These are phyloP conservation scores for Zaprionus ghesquierei DNA, from an alignment of 1,140 invertebrate species.

Conservation along the genomic window DNA sequence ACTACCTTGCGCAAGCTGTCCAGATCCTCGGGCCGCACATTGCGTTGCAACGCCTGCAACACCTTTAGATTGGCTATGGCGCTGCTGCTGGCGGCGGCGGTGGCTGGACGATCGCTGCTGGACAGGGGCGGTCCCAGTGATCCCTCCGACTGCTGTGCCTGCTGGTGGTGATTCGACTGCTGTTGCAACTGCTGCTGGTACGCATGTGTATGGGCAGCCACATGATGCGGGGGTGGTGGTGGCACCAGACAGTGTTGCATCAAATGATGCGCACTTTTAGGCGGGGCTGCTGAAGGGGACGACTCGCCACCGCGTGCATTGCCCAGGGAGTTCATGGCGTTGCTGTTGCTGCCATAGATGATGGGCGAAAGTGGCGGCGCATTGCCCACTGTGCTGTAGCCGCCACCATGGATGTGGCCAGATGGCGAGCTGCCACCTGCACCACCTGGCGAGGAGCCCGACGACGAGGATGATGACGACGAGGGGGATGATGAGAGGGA, in stretches of 20 bases:
- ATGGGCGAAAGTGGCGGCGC: slow-evolving; percentile 52
- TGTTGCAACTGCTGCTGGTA: slow-evolving; percentile 53
- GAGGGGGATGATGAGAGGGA: slow-evolving; percentile 40
- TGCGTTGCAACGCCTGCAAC: slow-evolving; percentile 68
- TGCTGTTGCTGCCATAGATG: slow-evolving; percentile 55
- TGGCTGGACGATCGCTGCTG: slow-evolving; percentile 68
- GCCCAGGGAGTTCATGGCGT: background rate
- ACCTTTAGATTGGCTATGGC: slow-evolving; percentile 72
- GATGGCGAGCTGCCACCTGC: slow-evolving; percentile 27
- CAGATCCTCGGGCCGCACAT: slow-evolving; percentile 70
- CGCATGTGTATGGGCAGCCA: slow-evolving; percentile 40
- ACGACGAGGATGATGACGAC: slow-evolving; percentile 26
- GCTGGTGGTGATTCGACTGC: slow-evolving; percentile 47
- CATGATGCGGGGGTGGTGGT: slow-evolving; percentile 39
- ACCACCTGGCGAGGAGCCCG: slow-evolving; percentile 24
- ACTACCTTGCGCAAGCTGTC: slow-evolving; percentile 76
- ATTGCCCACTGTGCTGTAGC: slow-evolving; percentile 25
- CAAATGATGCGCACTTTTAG: slow-evolving; percentile 53
- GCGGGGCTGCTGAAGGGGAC: slow-evolving; percentile 19
- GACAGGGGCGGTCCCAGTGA: slow-evolving; percentile 31
- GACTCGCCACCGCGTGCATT: background rate
- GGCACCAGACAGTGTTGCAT: slow-evolving; percentile 56
- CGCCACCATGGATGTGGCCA: slow-evolving; percentile 32
- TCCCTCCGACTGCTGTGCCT: slow-evolving; percentile 31
- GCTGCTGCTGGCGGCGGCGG: slow-evolving; percentile 12